These are phyloP conservation scores for Wiebesia pumilae DNA, from an alignment of 1,140 invertebrate species.

Conservation along the genomic window DNA sequence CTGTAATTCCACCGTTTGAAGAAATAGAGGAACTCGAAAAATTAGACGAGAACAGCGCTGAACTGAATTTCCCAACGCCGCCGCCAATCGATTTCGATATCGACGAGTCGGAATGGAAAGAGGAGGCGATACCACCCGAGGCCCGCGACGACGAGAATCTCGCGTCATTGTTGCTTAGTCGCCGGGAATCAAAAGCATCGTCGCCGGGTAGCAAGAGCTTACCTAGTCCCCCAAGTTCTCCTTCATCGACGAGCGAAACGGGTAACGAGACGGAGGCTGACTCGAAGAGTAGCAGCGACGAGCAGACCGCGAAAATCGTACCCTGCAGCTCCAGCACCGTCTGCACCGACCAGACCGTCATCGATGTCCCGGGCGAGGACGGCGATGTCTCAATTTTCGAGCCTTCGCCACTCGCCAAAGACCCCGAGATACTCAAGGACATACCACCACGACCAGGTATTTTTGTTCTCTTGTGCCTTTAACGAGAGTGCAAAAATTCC, in stretches of 20 bases:
- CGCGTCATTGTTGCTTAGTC: neutral
- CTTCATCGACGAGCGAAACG: neutral
- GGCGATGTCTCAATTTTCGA: slow-evolving; percentile 73
- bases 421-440: slow-evolving; percentile 50
- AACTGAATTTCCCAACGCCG: slow-evolving; percentile 38
- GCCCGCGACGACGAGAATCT: neutral
- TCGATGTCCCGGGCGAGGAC: slow-evolving; percentile 68
- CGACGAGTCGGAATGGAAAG: slow-evolving; percentile 26
- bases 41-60: neutral
- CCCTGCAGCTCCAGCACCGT: neutral
- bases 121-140: neutral
- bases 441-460: slow-evolving; percentile 58
- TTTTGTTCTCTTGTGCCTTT: neutral
- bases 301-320: slow-evolving; percentile 26
- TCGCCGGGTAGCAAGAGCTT: slow-evolving; percentile 49
- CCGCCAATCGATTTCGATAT: slow-evolving; percentile 51
- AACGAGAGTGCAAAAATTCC: neutral
- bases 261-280: slow-evolving; percentile 41
- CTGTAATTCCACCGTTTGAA: slow-evolving; percentile 11
- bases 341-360: slow-evolving; percentile 67
- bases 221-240: slow-evolving; percentile 42
- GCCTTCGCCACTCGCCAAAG: slow-evolving; percentile 54
- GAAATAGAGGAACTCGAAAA: slow-evolving; percentile 12
- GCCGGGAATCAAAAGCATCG: neutral
- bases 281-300: slow-evolving; percentile 46